These are phyloP conservation scores for Varanus komodoensis DNA, from an alignment of 2,113 vertebrate genomes.

Conservation along the genomic window DNA sequence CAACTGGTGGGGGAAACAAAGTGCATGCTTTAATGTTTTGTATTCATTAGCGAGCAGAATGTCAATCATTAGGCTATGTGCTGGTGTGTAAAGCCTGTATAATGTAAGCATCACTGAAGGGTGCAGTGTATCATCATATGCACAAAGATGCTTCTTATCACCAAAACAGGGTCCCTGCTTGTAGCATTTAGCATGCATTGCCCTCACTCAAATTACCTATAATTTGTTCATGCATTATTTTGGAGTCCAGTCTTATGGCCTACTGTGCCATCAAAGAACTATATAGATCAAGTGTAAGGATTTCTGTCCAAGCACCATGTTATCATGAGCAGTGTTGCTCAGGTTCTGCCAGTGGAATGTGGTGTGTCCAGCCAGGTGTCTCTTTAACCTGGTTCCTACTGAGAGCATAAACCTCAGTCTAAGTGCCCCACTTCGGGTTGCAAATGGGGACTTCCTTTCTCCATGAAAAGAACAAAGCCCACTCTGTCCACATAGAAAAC, in stretches of 20 bases:
- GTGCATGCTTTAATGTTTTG: not conserved
- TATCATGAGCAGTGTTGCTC: not conserved
- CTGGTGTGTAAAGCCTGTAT: not conserved
- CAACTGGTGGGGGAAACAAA: not conserved
- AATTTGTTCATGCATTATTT: not conserved
- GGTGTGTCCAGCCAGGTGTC: no score
- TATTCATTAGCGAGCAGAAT: not conserved
- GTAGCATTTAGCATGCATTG: not conserved
- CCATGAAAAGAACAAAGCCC: no score
- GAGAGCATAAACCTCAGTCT: not conserved
- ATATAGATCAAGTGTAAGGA: not conserved
- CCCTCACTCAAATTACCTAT: not conserved
- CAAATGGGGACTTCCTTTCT: not conserved
- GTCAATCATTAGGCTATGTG: not conserved
- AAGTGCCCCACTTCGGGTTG: no score
- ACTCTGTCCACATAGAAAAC: no score
- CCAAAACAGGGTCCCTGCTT: not conserved
- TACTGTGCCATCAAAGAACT: not conserved
- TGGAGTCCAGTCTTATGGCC: not conserved
- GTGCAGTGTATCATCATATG: not conserved
- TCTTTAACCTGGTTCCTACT: not conserved
- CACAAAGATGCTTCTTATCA: not conserved
- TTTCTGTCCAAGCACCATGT: not conserved
- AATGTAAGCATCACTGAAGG: not conserved
- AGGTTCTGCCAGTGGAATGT: not conserved